Conservation (phyloP, 2,888 invertebrate species). For the Gari tellinella region DNA sequence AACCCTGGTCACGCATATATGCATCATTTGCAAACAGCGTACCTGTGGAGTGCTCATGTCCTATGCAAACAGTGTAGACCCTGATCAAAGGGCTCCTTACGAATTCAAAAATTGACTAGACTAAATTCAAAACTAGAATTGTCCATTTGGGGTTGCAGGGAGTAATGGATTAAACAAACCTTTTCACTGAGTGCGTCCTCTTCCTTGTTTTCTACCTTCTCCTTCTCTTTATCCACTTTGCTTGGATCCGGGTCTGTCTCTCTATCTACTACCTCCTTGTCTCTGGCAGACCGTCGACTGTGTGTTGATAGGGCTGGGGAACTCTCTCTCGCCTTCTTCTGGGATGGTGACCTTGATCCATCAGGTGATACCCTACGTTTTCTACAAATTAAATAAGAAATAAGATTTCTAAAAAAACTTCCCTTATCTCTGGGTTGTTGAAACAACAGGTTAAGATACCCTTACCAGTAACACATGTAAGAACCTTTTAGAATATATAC, state of each 20-base stretch:
- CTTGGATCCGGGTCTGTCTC: slow-evolving; percentile 5
- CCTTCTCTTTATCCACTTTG: slow-evolving; percentile 7
- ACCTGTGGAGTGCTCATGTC: too few relatives aligned
- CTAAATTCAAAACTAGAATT: too few relatives aligned
- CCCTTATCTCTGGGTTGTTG: too few relatives aligned
- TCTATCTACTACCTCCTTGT: slow-evolving; percentile 18
- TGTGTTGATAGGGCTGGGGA: slow-evolving; percentile 60
- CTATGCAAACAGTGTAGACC: slow-evolving; percentile 4
- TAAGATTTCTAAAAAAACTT: too few relatives aligned
- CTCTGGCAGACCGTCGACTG: slow-evolving; percentile 43
- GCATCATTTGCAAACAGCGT: too few relatives aligned
- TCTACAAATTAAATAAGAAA: too few relatives aligned
- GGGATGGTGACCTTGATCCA: slow-evolving; percentile 34
- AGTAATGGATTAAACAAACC: too few relatives aligned
- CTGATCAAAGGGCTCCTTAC: slow-evolving; percentile 1
- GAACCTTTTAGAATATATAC: too few relatives aligned
- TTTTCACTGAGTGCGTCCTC: slow-evolving; percentile 33
- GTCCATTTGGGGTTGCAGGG: not conserved
- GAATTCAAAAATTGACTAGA: too few relatives aligned
- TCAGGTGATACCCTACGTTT: slow-evolving; percentile 48
- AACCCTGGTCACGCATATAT: too few relatives aligned
- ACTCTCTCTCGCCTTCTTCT: slow-evolving; percentile 28
- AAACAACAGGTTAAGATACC: too few relatives aligned
- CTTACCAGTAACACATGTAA: too few relatives aligned
- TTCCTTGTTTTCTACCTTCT: slow-evolving; percentile 15